Conservation (phyloP, 2,113 vertebrate species). For the Pardalotus punctatus region DNA sequence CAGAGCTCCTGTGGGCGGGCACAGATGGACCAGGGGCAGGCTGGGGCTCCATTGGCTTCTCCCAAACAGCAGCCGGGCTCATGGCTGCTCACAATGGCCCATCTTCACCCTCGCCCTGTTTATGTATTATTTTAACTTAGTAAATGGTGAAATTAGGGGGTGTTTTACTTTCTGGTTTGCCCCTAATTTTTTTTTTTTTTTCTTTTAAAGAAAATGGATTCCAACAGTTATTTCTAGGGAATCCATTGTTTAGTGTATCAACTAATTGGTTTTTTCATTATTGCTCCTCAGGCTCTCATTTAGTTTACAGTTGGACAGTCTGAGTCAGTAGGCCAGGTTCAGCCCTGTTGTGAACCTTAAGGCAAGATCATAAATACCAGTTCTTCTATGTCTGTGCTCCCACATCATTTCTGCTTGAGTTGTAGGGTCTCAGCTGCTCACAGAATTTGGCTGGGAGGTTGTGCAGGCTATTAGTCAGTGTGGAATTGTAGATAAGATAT, state of each 20-base stretch:
- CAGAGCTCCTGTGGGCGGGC: background rate
- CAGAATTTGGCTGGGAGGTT: background rate
- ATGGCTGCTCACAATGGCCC: accelerated
- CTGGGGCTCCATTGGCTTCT: background rate
- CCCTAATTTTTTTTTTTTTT: background rate
- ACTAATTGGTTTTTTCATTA: background rate
- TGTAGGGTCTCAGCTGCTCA: background rate
- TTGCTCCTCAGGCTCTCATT: background rate
- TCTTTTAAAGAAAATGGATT: background rate
- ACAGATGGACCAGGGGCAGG: background rate
- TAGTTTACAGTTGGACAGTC: background rate
- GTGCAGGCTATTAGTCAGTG: background rate
- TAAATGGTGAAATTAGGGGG: background rate
- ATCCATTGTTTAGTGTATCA: background rate
- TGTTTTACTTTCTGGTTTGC: background rate
- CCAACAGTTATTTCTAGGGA: background rate
- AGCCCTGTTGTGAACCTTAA: background rate
- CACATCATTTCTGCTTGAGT: background rate
- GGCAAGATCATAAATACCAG: background rate
- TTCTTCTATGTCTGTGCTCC: background rate
- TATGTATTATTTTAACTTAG: background rate
- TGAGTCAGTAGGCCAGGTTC: background rate
- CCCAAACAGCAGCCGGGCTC: accelerated
- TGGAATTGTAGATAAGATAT: background rate
- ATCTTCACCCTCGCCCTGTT: background rate